Evolutionary conservation across 1,140 invertebrate genomes (phyloP).

Genomic region (Patella vulgata): DNA sequence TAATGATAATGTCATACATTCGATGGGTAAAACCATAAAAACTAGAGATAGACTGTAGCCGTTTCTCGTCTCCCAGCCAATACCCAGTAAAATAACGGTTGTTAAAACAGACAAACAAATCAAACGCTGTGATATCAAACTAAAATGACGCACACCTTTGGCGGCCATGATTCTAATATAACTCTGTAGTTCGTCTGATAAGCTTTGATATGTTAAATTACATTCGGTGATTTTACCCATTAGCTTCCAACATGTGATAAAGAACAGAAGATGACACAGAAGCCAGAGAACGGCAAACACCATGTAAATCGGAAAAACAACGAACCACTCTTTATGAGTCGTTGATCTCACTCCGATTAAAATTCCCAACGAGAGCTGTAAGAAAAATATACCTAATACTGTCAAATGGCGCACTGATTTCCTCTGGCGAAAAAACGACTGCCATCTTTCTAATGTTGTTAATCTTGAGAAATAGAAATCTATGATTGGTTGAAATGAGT

Average conservation of each 20-base stretch:
- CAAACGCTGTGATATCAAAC: slow-evolving; percentile 58
- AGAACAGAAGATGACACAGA: slow-evolving; percentile 53
- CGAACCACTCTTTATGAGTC: slow-evolving; percentile 64
- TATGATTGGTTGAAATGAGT: slow-evolving; percentile 53
- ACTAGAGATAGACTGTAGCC: slow-evolving; percentile 53
- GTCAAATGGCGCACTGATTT: slow-evolving; percentile 41
- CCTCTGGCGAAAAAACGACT: slow-evolving; percentile 43
- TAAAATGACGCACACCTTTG: slow-evolving; percentile 63
- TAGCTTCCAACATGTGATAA: slow-evolving; percentile 59
- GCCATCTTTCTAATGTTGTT: slow-evolving; percentile 60
- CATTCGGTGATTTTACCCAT: slow-evolving; percentile 62
- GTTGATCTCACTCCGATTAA: slow-evolving; percentile 46
- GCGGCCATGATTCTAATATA: slow-evolving; percentile 61
- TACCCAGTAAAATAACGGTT: slow-evolving; percentile 46
- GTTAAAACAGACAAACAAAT: slow-evolving; percentile 52
- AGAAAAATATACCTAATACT: slow-evolving; percentile 42
- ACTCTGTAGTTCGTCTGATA: slow-evolving; percentile 46
- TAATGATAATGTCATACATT: slow-evolving; percentile 56
- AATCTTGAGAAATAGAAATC: slow-evolving; percentile 56
- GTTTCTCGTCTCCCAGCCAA: slow-evolving; percentile 61
- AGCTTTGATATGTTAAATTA: slow-evolving; percentile 45
- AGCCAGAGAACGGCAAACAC: slow-evolving; percentile 55
- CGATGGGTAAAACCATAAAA: slow-evolving; percentile 55
- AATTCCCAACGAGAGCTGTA: slow-evolving; percentile 45
- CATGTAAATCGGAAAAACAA: slow-evolving; percentile 60